Percentiles rank a stretch among this genome's conserved stretches.
These are phyloP conservation scores for Eumeta japonica DNA, from an alignment of 1,140 invertebrate genomes.

Conservation along the genomic window DNA sequence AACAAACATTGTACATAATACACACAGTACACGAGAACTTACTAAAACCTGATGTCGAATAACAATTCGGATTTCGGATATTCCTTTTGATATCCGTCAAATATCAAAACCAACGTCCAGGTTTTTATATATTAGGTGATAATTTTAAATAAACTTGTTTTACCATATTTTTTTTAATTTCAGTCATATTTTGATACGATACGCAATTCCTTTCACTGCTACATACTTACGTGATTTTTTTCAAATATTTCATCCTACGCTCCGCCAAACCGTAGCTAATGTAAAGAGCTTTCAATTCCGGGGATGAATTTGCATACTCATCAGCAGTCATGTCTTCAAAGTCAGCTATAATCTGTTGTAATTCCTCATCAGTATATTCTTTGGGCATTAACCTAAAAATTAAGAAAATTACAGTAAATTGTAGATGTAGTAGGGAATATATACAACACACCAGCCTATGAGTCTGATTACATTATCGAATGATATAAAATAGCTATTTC, in stretches of 20 bases:
- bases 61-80: too few species aligned
- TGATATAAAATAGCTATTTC: too few species aligned
- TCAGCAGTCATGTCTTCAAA: constrained; percentile 36
- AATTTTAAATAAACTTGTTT: constrained; percentile 1
- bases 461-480: too few species aligned
- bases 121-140: background rate
- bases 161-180: constrained; percentile 11
- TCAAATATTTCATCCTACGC: constrained; percentile 26
- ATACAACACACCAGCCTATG: too few species aligned
- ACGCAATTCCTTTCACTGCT: constrained; percentile 39
- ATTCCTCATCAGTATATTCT: constrained; percentile 34
- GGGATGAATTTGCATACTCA: constrained; percentile 28
- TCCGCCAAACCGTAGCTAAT: constrained; percentile 30
- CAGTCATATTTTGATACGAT: constrained; percentile 25
- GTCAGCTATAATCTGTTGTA: constrained; percentile 25
- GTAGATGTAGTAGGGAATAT: too few species aligned
- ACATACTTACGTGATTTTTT: constrained; percentile 20
- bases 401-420: too few species aligned
- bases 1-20: background rate
- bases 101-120: background rate
- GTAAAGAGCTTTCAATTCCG: constrained; percentile 34
- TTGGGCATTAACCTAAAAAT: constrained; percentile 13
- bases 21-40: background rate
- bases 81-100: background rate
- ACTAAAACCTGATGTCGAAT: too few species aligned